Base-by-base conservation (phyloP, 2,888 invertebrate species). In the Spodoptera picta region DNA sequence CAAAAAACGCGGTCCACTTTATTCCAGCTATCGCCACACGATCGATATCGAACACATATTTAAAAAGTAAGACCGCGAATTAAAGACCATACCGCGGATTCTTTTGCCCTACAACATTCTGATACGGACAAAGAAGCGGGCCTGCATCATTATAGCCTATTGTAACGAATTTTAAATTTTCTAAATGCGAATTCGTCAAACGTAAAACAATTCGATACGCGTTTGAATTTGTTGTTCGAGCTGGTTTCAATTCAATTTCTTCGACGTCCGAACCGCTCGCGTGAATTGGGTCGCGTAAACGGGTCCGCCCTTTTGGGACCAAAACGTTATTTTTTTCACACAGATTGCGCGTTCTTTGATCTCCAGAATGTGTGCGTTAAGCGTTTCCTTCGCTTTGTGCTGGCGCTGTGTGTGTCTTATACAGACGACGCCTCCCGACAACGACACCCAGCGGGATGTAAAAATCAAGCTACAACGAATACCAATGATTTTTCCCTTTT, bases 141-240 rank as follows among this genome's bases (percentile, higher is more conserved):
- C 88, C 92, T 89, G 91, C 92, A 90, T 94, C 93, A 93, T 94
- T 94, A 94, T 92, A 84, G 87, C 86, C 94, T 93, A 94, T 94
- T 94, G 94, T 92, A 87, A 82, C 89, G 85, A 90, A 91, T 93
- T 92, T 88, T 79, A 92, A 92, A 92, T 90, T 92, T 94, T 89
- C 86, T 79, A 92, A 93, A 92, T 91, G 90, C 90, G 93, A 93
- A 92, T 92, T 92, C 93, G 93, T 92, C 93, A 93, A 93, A 92
- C 92, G 92, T 94, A 94, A 94, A 94, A 94, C 94, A 94, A 94
- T 94, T 94, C 94, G 94, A 94, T 93, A 94, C 94, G 94, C 94
- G 91, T 94, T 93, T 86, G 90, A 92, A 92, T 94, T 93, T 92
- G 94, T 93, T 92, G 93, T 93, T 92, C 83, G 90, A 87, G 69